Evolutionary conservation across 2,888 invertebrate species (phyloP).

Genomic region (Lamproptera curius): DNA sequence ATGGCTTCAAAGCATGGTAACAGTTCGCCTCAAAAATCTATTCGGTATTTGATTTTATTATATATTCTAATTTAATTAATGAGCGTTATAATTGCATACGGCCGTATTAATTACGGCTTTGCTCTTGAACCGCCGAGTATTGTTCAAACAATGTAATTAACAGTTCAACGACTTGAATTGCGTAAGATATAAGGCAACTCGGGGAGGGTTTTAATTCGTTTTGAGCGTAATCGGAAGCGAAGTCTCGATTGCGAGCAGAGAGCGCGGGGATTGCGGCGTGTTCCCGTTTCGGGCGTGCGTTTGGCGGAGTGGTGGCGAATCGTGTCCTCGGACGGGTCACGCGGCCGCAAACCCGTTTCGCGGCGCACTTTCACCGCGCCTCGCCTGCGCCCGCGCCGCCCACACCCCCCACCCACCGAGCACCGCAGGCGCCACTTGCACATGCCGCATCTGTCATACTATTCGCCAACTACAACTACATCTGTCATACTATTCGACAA

Average conservation of each 20-base stretch:
- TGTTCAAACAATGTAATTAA: not conserved
- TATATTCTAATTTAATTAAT: slow-evolving; percentile 9
- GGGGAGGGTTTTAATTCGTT: not conserved
- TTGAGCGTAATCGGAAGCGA: not conserved
- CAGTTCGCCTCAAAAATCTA: slow-evolving; percentile 2
- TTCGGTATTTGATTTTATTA: slow-evolving; percentile 8
- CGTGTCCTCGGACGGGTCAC: slow-evolving; percentile 74
- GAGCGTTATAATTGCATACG: slow-evolving; percentile 7
- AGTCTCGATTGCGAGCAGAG: not conserved
- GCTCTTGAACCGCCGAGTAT: not conserved
- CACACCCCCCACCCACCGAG: slow-evolving; percentile 35
- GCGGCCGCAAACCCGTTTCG: slow-evolving; percentile 68
- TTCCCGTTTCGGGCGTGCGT: slow-evolving; percentile 26
- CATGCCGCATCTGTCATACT: slow-evolving; percentile 7
- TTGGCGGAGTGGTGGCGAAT: slow-evolving; percentile 48
- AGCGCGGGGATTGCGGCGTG: not conserved
- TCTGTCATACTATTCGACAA: not conserved
- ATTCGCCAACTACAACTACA: too few relatives aligned
- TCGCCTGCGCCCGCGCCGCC: slow-evolving; percentile 52
- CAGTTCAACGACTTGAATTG: slow-evolving; percentile 5
- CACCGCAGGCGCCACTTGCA: slow-evolving; percentile 14
- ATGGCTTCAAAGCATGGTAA: slow-evolving; percentile 2
- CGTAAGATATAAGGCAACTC: not conserved
- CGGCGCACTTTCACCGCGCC: slow-evolving; percentile 70
- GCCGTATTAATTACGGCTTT: slow-evolving; percentile 8